Percentiles rank a stretch among this genome's conserved stretches.
phyloP scores from a whole-genome alignment of 2,797 vertebrate genomes.

The Benthosema pterotum region DNA sequence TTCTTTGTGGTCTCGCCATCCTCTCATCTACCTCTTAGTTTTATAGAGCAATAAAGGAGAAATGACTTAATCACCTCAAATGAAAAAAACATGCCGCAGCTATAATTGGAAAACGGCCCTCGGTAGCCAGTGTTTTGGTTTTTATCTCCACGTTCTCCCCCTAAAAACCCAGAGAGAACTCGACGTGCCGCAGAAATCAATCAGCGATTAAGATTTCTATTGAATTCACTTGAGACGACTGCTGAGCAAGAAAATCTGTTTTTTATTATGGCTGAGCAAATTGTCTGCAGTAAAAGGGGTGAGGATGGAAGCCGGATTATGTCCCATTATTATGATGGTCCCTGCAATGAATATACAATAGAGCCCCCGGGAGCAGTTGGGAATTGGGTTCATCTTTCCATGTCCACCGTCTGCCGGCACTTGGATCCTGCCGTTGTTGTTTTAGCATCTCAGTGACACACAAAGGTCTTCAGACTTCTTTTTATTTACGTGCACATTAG shows the following conservation, averaged over 20 bases:
- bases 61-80: too few species aligned
- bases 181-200: constrained; percentile 31
- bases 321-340: constrained; percentile 48
- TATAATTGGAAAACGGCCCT: too few species aligned
- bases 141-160: constrained; percentile 7
- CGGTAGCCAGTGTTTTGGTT: constrained; percentile 11
- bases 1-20: too few species aligned
- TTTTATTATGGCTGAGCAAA: constrained; percentile 44
- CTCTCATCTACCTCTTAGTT: too few species aligned
- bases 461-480: not conserved
- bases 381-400: constrained; percentile 53
- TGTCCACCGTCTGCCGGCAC: constrained; percentile 21
- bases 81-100: too few species aligned
- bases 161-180: not conserved
- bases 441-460: too few species aligned
- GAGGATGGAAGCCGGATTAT: constrained; percentile 57
- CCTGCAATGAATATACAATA: constrained; percentile 62
- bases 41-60: too few species aligned
- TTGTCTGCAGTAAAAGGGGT: constrained; percentile 52
- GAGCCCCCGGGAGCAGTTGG: constrained; percentile 52
- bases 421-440: constrained; percentile 24
- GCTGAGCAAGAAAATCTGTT: constrained; percentile 29
- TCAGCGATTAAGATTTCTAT: constrained; percentile 31
- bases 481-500: too few species aligned
- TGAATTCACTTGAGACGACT: constrained; percentile 39